These are phyloP conservation scores for Bibio marci DNA, from an alignment of 2,888 invertebrate species.

Conservation along the genomic window DNA sequence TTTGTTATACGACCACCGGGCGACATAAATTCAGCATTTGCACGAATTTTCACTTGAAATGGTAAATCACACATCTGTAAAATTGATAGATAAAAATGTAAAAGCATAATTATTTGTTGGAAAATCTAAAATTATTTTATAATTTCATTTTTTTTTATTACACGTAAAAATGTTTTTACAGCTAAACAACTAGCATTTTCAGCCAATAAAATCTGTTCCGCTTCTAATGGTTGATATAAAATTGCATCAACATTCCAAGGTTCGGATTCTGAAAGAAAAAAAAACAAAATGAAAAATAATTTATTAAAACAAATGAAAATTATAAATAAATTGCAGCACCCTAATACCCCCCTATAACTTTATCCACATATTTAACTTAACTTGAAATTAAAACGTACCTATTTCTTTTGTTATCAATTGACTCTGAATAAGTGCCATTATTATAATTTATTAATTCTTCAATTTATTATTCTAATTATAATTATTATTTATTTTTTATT, in stretches of 20 bases:
- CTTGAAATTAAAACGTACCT: too few relatives aligned
- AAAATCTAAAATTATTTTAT: too few relatives aligned
- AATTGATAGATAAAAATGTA: neutral
- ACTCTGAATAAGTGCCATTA: too few relatives aligned
- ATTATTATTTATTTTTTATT: too few relatives aligned
- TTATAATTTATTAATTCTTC: too few relatives aligned
- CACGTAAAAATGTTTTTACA: constrained; percentile 78
- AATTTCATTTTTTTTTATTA: constrained; percentile 16
- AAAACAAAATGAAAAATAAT: constrained; percentile 8
- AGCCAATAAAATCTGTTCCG: constrained; percentile 82
- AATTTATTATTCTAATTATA: too few relatives aligned
- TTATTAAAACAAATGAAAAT: too few relatives aligned
- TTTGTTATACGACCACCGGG: constrained; percentile 58
- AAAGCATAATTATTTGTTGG: neutral
- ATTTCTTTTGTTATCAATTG: too few relatives aligned
- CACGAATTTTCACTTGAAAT: constrained; percentile 61
- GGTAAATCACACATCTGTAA: constrained; percentile 67
- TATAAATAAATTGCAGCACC: too few relatives aligned
- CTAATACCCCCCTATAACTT: too few relatives aligned
- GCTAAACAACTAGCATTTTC: constrained; percentile 90
- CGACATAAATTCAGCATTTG: constrained; percentile 94
- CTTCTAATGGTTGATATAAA: constrained; percentile 78
- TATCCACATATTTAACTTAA: too few relatives aligned
- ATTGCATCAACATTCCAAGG: constrained; percentile 81
- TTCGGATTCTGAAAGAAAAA: constrained; percentile 50